Conservation (phyloP, 1,140 invertebrate species). For the Drosophila yakuba region DNA sequence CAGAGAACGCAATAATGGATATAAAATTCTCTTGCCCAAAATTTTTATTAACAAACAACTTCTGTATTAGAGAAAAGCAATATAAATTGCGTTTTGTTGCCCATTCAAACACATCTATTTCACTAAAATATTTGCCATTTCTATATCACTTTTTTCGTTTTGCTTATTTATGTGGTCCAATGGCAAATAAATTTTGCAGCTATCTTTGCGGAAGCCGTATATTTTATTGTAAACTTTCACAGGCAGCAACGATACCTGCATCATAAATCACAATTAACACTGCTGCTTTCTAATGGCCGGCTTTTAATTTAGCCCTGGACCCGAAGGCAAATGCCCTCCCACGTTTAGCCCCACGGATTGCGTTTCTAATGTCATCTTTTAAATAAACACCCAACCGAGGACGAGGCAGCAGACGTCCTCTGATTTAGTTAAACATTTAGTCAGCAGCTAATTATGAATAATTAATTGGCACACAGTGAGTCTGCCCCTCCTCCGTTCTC, state of each 20-base stretch:
- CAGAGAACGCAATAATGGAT: no score
- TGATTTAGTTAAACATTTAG: constrained; percentile 76
- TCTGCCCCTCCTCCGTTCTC: constrained; percentile 1
- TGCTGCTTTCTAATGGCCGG: constrained; percentile 47
- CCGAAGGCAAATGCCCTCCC: constrained; percentile 37
- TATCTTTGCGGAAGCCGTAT: neutral
- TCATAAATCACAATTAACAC: constrained; percentile 67
- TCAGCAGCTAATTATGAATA: constrained; percentile 73
- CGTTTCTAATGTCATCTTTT: constrained; percentile 46
- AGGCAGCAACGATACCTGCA: constrained; percentile 12
- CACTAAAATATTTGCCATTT: no score
- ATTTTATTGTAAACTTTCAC: constrained; percentile 22
- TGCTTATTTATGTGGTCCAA: neutral
- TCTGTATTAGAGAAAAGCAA: neutral
- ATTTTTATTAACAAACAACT: neutral
- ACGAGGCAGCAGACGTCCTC: constrained; percentile 30
- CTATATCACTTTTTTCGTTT: no score
- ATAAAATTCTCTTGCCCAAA: no score
- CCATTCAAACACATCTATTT: neutral
- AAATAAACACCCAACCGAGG: constrained; percentile 36
- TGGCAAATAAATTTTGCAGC: neutral
- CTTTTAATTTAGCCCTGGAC: constrained; percentile 51
- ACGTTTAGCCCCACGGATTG: constrained; percentile 26
- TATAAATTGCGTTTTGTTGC: neutral
- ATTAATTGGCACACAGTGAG: constrained; percentile 59